Base-by-base conservation (phyloP, 2,888 invertebrate species). In the Diadegma fenestrale region DNA sequence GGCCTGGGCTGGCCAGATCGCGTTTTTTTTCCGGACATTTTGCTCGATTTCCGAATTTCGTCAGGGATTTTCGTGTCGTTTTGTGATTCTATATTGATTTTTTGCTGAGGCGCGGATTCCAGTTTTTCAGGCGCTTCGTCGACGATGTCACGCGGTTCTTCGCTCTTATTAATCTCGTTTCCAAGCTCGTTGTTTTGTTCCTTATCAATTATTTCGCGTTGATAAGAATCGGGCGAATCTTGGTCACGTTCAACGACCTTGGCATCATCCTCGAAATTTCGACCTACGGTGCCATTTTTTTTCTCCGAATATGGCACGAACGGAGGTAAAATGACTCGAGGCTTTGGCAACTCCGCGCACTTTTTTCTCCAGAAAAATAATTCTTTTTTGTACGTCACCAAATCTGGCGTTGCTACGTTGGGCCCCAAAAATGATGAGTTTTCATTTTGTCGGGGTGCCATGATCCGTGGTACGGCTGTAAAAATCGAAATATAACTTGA, bases 391-490 rank as follows among this genome's bases (percentile, higher is more conserved):
- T 93, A 90, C 7, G 48, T 3, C 58, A 85, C 80, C 91, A 90
- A 91, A 78, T 93, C 86, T 2, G 87, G 79, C 12, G 78, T 85
- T 30, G 41, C 54, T 63, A 86, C 86, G 0, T 90, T 75, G 45
- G 89, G 79, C 80, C 93, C 91, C 12, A 90, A 71, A 66, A 91
- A 91, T 3, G 92, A 93, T 17, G 89, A 89, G 12, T 68, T 51
- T 64, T 41, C 85, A 76, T 84, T 89, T 71, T 75, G 86, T 14
- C 81, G 81, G 12, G 10, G 8, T 12, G 37, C 19, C 19, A 51
- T 37, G 48, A 45, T 76, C n/a, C 87, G 88, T 51, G 84, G 85
- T 61, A 73, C 48, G 17, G 93, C 93, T 93, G 75, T 26, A 86
- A 87, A 75, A 81, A 63, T 72, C 5, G 17, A 45, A 33, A 26